These are phyloP conservation scores for Anas platyrhynchos DNA, from an alignment of 2,113 vertebrate species.

Conservation along the genomic window DNA sequence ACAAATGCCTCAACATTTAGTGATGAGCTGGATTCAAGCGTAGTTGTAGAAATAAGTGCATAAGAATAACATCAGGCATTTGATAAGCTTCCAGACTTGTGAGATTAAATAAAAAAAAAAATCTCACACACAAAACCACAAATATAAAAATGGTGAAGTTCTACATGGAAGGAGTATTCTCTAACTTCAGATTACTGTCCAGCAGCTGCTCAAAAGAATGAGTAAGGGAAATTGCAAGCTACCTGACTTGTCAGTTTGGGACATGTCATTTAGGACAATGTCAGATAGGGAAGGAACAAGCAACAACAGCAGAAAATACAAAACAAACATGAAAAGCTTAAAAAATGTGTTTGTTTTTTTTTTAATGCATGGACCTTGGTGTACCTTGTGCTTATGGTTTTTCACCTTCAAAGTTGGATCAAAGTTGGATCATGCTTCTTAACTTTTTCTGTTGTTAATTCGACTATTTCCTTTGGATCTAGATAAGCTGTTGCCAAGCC, in stretches of 20 bases:
- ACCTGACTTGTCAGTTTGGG: background rate
- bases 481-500: conserved; percentile 90
- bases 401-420: background rate
- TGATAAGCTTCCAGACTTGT: accelerated
- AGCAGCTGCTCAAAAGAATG: background rate
- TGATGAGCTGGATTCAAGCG: background rate
- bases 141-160: background rate
- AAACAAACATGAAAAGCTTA: background rate
- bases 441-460: background rate
- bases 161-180: background rate
- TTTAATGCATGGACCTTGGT: background rate
- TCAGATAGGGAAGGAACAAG: background rate
- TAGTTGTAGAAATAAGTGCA: background rate
- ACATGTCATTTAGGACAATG: no score
- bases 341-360: background rate
- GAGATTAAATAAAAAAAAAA: no score
- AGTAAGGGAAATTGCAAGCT: background rate
- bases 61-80: background rate
- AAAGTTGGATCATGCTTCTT: background rate
- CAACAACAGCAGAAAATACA: background rate
- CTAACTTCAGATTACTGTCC: background rate
- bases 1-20: background rate
- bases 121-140: background rate
- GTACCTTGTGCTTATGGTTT: background rate
- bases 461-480: conserved; percentile 24